These are phyloP conservation scores for Serilophus lunatus DNA, from an alignment of 2,113 vertebrate species.

Conservation along the genomic window DNA sequence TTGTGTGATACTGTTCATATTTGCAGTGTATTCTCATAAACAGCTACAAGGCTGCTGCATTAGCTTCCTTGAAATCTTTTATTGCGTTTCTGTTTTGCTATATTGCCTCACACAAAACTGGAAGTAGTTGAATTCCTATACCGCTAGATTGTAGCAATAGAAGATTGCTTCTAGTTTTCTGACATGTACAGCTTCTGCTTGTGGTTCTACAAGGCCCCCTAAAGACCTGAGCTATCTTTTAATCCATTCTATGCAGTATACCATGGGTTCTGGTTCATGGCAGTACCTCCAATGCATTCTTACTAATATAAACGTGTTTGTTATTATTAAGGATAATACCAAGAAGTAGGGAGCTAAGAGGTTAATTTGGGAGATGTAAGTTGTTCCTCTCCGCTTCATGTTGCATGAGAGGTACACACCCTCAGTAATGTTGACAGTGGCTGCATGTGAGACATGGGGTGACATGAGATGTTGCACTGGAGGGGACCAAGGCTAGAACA, in stretches of 20 bases:
- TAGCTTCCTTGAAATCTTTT: not conserved
- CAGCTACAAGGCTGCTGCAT: not conserved
- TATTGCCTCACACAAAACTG: not conserved
- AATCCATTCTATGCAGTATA: not conserved
- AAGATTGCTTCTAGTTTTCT: not conserved
- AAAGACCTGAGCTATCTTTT: not conserved
- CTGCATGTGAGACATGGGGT: not conserved
- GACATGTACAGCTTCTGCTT: not conserved
- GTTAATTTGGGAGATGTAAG: not conserved
- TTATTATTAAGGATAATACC: not conserved
- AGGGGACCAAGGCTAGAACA: not conserved
- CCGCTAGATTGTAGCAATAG: not conserved
- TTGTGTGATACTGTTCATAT: not conserved
- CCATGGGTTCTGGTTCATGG: not conserved
- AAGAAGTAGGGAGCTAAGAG: not conserved
- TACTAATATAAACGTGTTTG: not conserved
- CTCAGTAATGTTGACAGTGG: not conserved
- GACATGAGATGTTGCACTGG: not conserved
- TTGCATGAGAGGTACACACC: not conserved
- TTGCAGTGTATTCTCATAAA: not conserved
- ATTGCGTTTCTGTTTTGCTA: not conserved
- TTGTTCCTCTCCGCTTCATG: not conserved
- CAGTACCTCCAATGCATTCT: not conserved
- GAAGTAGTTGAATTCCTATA: not conserved
- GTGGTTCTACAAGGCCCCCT: not conserved